A percentile compares a stretch with the other conserved stretches of the same genome.
Evolutionary conservation across 2,797 vertebrate genomes (phyloP).

Genomic region (Alcedo atthis): DNA sequence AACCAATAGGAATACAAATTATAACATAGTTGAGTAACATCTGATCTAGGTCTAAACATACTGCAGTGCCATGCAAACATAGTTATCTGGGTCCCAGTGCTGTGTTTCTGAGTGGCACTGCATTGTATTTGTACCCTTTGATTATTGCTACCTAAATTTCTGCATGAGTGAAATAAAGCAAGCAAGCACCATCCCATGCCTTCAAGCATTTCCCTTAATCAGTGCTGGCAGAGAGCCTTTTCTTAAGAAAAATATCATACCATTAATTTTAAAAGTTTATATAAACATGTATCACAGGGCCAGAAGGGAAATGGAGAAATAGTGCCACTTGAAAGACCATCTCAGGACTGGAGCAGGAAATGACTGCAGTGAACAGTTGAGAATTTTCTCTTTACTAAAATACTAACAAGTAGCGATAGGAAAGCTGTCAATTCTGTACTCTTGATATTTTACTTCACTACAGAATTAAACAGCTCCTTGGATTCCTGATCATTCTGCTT

Average conservation of each 20-base stretch:
- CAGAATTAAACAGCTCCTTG: background rate
- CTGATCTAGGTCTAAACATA: background rate
- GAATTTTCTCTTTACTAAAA: background rate
- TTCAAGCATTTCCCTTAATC: background rate
- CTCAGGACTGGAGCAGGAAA: background rate
- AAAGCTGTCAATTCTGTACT: background rate
- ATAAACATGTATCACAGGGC: background rate
- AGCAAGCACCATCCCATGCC: fast-evolving
- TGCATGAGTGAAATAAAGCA: background rate
- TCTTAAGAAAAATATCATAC: background rate
- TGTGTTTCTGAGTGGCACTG: background rate
- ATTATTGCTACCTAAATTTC: background rate
- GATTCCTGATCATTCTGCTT: background rate
- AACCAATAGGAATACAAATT: background rate
- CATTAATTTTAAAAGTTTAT: background rate
- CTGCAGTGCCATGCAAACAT: background rate
- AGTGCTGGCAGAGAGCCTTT: background rate
- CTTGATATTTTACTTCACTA: background rate
- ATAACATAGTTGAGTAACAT: background rate
- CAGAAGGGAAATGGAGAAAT: background rate
- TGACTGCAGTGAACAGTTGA: background rate
- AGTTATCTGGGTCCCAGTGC: background rate
- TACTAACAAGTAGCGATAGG: background rate
- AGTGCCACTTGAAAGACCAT: background rate
- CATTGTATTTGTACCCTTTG: background rate